Base-by-base conservation (phyloP, 2,888 invertebrate species). In the Drosophila testacea region DNA sequence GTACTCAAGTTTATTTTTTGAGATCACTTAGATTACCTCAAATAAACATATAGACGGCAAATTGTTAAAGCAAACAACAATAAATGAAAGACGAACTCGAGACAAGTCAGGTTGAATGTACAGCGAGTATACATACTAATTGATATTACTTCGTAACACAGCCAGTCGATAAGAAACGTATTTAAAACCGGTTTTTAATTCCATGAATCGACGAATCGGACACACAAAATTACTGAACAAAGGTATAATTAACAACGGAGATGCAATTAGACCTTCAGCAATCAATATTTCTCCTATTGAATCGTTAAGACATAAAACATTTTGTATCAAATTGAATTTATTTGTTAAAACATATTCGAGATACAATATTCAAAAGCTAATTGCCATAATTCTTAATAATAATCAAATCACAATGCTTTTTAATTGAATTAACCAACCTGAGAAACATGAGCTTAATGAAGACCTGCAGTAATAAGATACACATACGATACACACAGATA, bases 101-200 rank as follows among this genome's bases (percentile, higher is more conserved):
- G 38, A 46, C 59, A 60, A 67, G 22, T 50, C 41, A 41, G 38
- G 36, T 44, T 54, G 16, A 50, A 38, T 55, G 30, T 46, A 30
- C 47, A 52, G 60, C 30, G 39, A 30, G 16, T 48, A 32, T 52
- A 48, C 55, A 32, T 48, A 48, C 55, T 41, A 28, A n/a, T 65
- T 34, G 54, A 30, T 59, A 55, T 59, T 64, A 39, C 56, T 59
- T 62, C 38, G 55, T 59, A 51, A 55, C 42, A 46, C 36, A 41
- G 61, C 48, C 39, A 48, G 60, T 73, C 51, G 57, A 44, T 79
- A 57, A 42, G 63, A 66, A 67, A 62, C 80, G 80, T 85, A 80
- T 85, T 82, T 72, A 48, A 64, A 80, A 85, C 80, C 85, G 76
- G 85, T 85, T 80, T 39, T n/a, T 7, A 28, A 59, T 60, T 42